Conservation (phyloP, 30 jellyfish, hydroid and myxozoan species). For the Aurelia aurita complex sp. Pacific region DNA sequence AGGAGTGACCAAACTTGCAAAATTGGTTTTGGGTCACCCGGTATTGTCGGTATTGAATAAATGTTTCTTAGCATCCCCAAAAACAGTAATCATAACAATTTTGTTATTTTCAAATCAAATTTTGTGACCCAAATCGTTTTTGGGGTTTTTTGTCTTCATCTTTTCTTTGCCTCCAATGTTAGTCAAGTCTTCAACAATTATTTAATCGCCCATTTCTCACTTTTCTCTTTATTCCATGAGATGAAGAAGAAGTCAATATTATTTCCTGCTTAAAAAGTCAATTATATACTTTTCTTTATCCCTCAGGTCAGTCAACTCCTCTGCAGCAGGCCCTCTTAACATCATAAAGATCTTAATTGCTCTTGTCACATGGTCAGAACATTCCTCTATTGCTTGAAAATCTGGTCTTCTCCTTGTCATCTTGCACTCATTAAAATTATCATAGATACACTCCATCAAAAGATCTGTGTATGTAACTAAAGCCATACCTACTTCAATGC, state of each 20-base stretch:
- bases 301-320: background rate
- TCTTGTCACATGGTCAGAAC: conserved; percentile 27
- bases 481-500: conserved; percentile 82
- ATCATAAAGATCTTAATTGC: conserved; percentile 15
- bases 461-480: conserved; percentile 75
- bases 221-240: too few species aligned
- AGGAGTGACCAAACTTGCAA: too few species aligned
- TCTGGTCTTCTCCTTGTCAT: conserved; percentile 2
- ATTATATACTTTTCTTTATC: background rate
- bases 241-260: background rate
- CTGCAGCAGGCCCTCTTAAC: background rate
- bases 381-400: conserved; percentile 7
- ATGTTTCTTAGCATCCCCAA: too few species aligned
- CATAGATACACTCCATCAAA: conserved; percentile 45
- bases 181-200: too few species aligned
- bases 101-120: too few species aligned
- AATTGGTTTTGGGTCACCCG: too few species aligned
- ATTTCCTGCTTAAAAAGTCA: background rate
- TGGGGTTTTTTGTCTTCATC: too few species aligned
- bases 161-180: too few species aligned
- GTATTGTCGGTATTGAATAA: too few species aligned
- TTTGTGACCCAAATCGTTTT: too few species aligned
- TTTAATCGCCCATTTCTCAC: too few species aligned
- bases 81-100: too few species aligned
- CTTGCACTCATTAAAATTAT: conserved; percentile 15